Percentiles rank a stretch among this genome's conserved stretches.
Evolutionary conservation across 2,797 vertebrate species (phyloP).

Genomic region (Paguma larvata): DNA sequence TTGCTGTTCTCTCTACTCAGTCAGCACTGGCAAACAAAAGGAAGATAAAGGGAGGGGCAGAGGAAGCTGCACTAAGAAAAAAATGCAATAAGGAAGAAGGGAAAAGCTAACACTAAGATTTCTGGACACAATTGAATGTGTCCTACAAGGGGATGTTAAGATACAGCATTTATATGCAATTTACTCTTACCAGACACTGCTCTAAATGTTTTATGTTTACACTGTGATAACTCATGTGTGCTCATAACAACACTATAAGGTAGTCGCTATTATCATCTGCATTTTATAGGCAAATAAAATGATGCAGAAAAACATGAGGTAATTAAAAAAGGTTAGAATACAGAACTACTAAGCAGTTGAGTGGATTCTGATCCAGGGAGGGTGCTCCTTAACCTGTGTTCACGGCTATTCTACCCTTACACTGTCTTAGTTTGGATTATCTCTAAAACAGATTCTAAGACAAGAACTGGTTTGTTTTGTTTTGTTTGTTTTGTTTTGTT

Average conservation of each 20-base stretch:
- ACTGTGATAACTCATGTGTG: neutral
- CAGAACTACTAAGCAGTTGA: neutral
- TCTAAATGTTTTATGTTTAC: neutral
- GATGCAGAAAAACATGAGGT: neutral
- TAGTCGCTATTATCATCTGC: neutral
- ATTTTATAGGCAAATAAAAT: neutral
- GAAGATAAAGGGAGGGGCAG: neutral
- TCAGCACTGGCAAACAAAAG: constrained; percentile 41
- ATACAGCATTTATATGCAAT: neutral
- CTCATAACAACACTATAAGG: neutral
- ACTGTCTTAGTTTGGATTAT: neutral
- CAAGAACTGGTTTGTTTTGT: neutral
- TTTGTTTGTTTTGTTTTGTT: neutral
- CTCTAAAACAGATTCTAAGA: neutral
- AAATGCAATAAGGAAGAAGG: neutral
- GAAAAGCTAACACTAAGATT: neutral
- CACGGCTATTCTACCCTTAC: neutral
- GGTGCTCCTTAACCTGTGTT: neutral
- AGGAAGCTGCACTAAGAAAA: neutral
- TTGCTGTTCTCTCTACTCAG: neutral
- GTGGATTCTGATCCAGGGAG: neutral
- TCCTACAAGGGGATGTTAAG: neutral
- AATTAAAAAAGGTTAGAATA: neutral
- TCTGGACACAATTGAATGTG: neutral
- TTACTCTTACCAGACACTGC: neutral